Conservation (phyloP, 2,797 vertebrate species). For the Delichon dasypus region DNA sequence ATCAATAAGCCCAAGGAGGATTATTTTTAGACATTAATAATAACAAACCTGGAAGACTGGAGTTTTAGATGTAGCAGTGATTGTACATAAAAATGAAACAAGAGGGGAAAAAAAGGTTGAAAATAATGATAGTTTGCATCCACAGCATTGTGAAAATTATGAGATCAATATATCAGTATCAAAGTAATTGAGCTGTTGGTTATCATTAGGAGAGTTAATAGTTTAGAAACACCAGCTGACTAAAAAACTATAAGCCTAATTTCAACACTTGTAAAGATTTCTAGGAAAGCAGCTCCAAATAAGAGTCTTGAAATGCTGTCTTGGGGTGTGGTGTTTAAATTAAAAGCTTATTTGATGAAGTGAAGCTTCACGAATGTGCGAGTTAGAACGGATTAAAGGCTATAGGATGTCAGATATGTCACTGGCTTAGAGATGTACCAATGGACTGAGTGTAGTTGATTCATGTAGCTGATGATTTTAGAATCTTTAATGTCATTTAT, state of each 20-base stretch:
- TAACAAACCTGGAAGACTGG: background rate
- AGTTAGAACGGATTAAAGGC: background rate
- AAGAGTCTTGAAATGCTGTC: background rate
- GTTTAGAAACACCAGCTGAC: background rate
- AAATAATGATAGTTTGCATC: background rate
- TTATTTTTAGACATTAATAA: slow-evolving; percentile 13
- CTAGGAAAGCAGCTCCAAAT: slow-evolving; percentile 14
- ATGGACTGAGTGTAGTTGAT: background rate
- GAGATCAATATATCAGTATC: background rate
- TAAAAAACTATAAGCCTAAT: background rate
- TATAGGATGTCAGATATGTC: background rate
- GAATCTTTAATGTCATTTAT: slow-evolving; percentile 37
- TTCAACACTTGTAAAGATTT: background rate
- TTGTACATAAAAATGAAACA: background rate
- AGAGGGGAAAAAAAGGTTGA: background rate
- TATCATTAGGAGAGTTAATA: background rate
- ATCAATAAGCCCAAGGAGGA: background rate
- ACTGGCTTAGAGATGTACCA: background rate
- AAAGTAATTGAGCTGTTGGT: background rate
- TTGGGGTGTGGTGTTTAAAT: slow-evolving; percentile 19
- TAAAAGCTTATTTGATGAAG: slow-evolving; percentile 25
- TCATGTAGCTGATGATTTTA: background rate
- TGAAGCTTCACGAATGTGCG: slow-evolving; percentile 1
- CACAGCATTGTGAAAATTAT: background rate
- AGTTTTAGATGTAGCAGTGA: background rate